These are phyloP conservation scores for Amazona finschi DNA, from an alignment of 2,797 vertebrate species.

Conservation along the genomic window DNA sequence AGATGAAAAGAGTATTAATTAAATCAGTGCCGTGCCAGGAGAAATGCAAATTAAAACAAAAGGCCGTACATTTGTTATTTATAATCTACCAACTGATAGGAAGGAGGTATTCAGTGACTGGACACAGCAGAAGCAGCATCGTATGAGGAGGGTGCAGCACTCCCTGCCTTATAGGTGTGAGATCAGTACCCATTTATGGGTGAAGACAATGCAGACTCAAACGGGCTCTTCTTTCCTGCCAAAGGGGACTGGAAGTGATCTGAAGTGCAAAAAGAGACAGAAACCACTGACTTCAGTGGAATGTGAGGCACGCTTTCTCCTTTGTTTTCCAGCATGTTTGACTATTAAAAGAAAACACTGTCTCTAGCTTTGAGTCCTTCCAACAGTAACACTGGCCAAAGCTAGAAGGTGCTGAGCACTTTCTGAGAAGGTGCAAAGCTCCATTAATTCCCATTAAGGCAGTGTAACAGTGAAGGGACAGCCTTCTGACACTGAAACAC, in stretches of 20 bases:
- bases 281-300: conserved; percentile 64
- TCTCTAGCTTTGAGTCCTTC: not conserved
- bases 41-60: not conserved
- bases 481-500: not conserved
- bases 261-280: conserved; percentile 40
- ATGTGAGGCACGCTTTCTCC: conserved; percentile 34
- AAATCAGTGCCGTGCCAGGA: not conserved
- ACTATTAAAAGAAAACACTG: conserved; percentile 24
- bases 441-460: not conserved
- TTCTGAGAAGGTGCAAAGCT: not conserved
- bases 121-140: not conserved
- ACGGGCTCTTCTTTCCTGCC: not conserved
- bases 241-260: conserved; percentile 22
- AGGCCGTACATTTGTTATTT: not conserved
- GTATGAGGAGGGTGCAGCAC: not conserved
- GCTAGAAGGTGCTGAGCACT: conserved; percentile 11
- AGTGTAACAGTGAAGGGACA: not conserved
- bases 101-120: not conserved
- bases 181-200: not conserved
- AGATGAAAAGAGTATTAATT: not conserved
- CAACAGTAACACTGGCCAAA: not conserved
- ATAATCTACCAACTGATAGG: not conserved
- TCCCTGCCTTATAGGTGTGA: not conserved
- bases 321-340: conserved; percentile 50
- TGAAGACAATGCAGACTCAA: not conserved